phyloP scores from a whole-genome alignment of 2,888 invertebrate genomes.

The Troglohyphantes excavatus region DNA sequence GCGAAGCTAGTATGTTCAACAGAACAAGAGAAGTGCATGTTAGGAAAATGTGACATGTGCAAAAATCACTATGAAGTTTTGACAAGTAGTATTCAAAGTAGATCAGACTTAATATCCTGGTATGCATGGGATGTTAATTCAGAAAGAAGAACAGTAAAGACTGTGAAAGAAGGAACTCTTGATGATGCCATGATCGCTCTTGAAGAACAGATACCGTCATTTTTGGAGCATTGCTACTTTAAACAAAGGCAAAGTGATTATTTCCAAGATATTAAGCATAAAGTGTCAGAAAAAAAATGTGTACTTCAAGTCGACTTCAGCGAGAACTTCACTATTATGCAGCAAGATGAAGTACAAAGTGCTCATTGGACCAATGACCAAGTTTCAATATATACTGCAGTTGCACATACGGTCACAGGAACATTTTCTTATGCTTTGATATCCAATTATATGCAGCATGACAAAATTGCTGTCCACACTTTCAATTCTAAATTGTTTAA shows the following conservation, averaged over 20 bases:
- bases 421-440: neutral
- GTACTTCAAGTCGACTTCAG: neutral
- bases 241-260: neutral
- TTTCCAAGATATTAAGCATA: neutral
- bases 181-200: too few species aligned
- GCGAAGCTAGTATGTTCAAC: too few species aligned
- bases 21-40: too few species aligned
- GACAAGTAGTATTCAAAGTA: too few species aligned
- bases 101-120: too few species aligned
- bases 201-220: neutral
- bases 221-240: neutral
- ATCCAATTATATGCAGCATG: conserved; percentile 16
- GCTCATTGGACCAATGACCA: neutral
- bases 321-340: neutral
- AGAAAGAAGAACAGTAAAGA: too few species aligned
- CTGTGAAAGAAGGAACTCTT: too few species aligned
- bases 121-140: too few species aligned
- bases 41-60: too few species aligned
- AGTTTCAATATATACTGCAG: neutral
- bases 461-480: conserved; percentile 3
- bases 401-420: neutral
- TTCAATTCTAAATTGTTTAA: neutral
- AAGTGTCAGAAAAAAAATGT: neutral
- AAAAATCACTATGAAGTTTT: too few species aligned
- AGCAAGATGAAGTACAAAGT: neutral